Conservation (phyloP, 2,797 vertebrate genomes). For the Microhierax caerulescens region DNA sequence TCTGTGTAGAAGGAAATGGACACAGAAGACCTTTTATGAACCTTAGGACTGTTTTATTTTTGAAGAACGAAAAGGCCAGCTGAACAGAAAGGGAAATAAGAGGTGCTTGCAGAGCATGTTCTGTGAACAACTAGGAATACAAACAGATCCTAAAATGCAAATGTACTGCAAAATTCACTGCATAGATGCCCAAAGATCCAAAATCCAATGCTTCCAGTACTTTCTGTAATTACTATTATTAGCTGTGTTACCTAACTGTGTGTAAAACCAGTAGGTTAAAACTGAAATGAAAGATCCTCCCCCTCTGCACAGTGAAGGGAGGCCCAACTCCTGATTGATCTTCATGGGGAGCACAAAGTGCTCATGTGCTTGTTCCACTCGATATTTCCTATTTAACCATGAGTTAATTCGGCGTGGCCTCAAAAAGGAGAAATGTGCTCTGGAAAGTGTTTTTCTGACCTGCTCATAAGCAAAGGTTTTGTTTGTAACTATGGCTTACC, state of each 20-base stretch:
- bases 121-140: neutral
- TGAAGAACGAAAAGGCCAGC: neutral
- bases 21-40: neutral
- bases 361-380: neutral
- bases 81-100: neutral
- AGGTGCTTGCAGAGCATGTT: neutral
- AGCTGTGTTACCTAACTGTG: neutral
- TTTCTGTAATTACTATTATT: neutral
- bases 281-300: neutral
- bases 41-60: neutral
- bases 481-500: conserved; percentile 1
- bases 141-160: neutral
- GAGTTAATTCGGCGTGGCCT: neutral
- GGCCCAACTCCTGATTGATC: neutral
- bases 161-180: neutral
- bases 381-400: neutral
- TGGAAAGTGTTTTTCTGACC: neutral
- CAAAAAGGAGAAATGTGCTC: neutral
- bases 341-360: fast-evolving
- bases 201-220: neutral
- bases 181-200: neutral
- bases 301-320: fast-evolving
- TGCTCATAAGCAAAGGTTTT: neutral
- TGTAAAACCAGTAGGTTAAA: neutral
- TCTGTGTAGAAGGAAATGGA: neutral